phyloP scores from a whole-genome alignment of 1,140 invertebrate genomes.

The Lepidostoma basale region DNA sequence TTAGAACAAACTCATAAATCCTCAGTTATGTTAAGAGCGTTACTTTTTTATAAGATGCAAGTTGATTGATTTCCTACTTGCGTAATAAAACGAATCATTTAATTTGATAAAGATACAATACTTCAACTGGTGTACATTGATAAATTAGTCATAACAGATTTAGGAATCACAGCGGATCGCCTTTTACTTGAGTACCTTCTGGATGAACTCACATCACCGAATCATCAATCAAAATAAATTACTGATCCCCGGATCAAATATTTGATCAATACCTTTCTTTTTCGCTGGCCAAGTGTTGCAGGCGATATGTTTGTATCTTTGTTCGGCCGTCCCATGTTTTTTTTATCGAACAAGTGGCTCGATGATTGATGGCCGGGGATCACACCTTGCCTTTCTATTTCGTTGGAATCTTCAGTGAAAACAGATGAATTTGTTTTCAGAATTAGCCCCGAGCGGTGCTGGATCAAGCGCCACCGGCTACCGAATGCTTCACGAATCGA shows the following conservation, averaged over 20 bases:
- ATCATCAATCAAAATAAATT: conserved; percentile 16
- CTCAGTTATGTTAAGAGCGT: no score
- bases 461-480: neutral
- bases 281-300: conserved; percentile 4
- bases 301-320: neutral
- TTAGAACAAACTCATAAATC: no score
- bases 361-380: conserved; percentile 36
- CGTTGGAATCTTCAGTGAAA: conserved; percentile 38
- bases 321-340: neutral
- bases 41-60: no score
- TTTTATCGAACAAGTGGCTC: conserved; percentile 6
- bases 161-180: neutral
- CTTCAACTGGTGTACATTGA: no score
- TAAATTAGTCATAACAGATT: no score
- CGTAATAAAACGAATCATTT: no score
- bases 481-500: conserved; percentile 6
- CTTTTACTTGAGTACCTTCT: neutral
- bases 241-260: conserved; percentile 11
- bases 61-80: no score
- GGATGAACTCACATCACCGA: no score
- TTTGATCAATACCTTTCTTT: conserved; percentile 13
- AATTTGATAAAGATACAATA: no score
- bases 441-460: conserved; percentile 11
- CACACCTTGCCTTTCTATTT: conserved; percentile 42
- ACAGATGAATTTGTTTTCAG: conserved; percentile 21